Base-by-base conservation (phyloP, 92 coral and sea anemone genomes). In the Epizoanthus fatuus region DNA sequence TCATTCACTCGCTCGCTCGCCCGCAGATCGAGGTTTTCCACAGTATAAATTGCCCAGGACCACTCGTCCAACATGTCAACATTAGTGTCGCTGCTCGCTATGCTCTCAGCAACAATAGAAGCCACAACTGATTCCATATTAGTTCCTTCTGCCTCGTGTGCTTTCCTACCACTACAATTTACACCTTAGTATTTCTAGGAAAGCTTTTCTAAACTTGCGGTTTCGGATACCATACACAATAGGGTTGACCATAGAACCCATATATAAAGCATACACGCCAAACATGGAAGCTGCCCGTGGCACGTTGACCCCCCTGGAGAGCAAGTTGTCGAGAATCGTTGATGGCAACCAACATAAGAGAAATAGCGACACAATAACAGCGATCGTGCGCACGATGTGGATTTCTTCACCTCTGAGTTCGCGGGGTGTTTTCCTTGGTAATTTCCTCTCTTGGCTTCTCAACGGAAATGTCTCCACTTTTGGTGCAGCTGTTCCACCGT, bases 281-380 rank as follows among this genome's bases (percentile, higher is more conserved):
- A 83, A 79, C 53, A 91, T 69, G 22, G 88, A 81, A 20, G 87
- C 69, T 75, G 85, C 79, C 7, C 92, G 63, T 12, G 87, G 38
- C 55, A 87, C 64, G 38, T 68, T 47, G 14, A 91, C 86, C 20
- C 88, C 84, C 67, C 74, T 72, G 63, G 87, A 77, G 42, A 74
- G 83, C 13, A 91, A 63, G 39, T 83, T 91, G 58, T 86, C 76
- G 7, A 84, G 52, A 65, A 84, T 63, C 9, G 83, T 75, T 6
- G 72, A 76, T 6, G 94, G 92, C 38, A 84, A 25, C 94, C 94
- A 91, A 53, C 91, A 83, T 65, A 78, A 54, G 8, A 87, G 69
- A 72, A 91, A 91, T 49, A 91, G 54, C 47, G 70, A 52, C 49
- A 91, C 92, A 5, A 91, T 83, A 14, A 91, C 59, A 3, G 75